Evolutionary conservation across 2,888 invertebrate species (phyloP), one percentile per base, ranked within the genome.

Genomic region (Chrysolina americana): DNA sequence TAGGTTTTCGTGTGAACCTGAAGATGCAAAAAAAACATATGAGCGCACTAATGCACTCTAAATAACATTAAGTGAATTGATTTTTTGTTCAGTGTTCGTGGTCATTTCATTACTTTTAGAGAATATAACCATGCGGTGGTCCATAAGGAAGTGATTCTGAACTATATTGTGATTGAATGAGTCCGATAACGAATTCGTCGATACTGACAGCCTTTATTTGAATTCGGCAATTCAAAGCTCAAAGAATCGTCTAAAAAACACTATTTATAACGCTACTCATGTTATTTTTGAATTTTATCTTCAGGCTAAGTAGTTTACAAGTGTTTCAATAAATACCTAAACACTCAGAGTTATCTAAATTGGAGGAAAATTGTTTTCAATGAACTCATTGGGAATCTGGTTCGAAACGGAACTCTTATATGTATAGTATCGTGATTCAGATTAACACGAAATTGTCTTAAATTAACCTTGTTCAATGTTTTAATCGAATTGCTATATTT

Each of bases 321-420:
- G 53, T 53, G 53, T 53, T 53, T 21, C 53, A 53, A 53, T 53
- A 53, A 53, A 53, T 53, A 53, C 53, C 53, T 21, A 53, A 53
- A 53, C 53, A 53, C 53, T 53, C 53, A 21, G 53, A 23, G 53
- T 53, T 53, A 53, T 53, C 53, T 53, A 21, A 53, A 53, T 53
- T 53, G 19, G 53, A 53, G 13, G 21, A 19, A 21, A 53, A 53
- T 53, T 21, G 53, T 53, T 13, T 53, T 21, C 21, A 53, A 53
- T 21, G 53, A 53, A 23, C 21, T 53, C 17, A 53, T 53, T 53
- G 53, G 53, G 19, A 21, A 21, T 53, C 53, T 53, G 53, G 53
- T 53, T 53, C 19, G 21, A 13, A 53, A 53, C 21, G 21, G 21
- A 53, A 53, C 21, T 21, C 11, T 11, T 19, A 5, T 21, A n/a